Base-by-base conservation (phyloP, 2,797 vertebrate genomes). In the Megalops cyprinoides region DNA sequence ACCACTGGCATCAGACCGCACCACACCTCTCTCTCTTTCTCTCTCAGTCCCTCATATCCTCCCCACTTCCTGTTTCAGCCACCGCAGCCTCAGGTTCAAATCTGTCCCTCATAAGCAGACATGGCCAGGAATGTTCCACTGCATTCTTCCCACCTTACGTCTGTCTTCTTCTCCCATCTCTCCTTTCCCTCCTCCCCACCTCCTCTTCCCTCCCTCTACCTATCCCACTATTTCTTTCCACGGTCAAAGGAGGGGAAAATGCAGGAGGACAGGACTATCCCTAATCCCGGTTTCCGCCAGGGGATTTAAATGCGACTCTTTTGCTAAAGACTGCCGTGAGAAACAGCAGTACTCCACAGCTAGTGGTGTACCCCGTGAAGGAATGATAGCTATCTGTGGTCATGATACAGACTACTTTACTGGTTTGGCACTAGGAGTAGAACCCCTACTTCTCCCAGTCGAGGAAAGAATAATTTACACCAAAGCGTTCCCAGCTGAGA, bases 141-240 rank as follows among this genome's bases (percentile, higher is more conserved):
- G 58, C 58, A 60, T 25, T 56, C 25, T 8, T 60, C 31, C 25
- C n/a, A n/a, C n/a, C n/a, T n/a, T n/a, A n/a, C n/a, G n/a, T n/a
- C n/a, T n/a, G n/a, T n/a, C n/a, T n/a, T n/a, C n/a, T n/a, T 1
- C 58, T 60, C 7, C 14, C 25, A 28, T 23, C 15, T 28, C 23
- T 23, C 10, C 23, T 23, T 10, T 49, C n/a, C 51, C 58, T 51
- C 77, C 73, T 2, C 79, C 37, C 18, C 48, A n/a, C n/a, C n/a
- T n/a, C 23, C 2, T 39, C 58, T 79, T 77, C 55, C 37, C n/a
- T 78, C 10, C 71, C n/a, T 37, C n/a, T 78, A 10, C 71, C n/a
- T 46, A 25, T 28, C 73, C 49, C 48, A 28, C 65, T 69, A 14
- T 23, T 18, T n/a, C 23, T 18, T 37, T 12, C 65, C 18, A 20